phyloP scores from a whole-genome alignment of 2,888 invertebrate genomes.

The Rhimphoctona megacephalus region DNA sequence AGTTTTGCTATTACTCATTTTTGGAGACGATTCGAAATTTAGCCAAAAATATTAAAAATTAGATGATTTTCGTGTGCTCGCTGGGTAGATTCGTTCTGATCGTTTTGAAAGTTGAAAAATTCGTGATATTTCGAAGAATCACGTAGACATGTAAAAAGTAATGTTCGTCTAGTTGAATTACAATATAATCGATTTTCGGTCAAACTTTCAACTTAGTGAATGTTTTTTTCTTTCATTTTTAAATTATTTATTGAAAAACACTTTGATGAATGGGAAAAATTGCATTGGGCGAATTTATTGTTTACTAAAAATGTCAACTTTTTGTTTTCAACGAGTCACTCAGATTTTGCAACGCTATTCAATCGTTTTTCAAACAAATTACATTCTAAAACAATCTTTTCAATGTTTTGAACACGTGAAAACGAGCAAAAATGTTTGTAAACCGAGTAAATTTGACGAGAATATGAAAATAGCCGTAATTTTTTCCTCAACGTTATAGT shows the following conservation, averaged over 20 bases:
- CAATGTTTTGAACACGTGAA: not conserved
- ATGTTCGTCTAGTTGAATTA: not conserved
- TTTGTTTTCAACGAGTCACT: not conserved
- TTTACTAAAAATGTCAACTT: not conserved
- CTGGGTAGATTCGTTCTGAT: not conserved
- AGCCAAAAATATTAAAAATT: not conserved
- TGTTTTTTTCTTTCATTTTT: not conserved
- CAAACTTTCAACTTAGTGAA: not conserved
- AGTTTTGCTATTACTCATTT: not conserved
- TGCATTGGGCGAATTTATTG: not conserved
- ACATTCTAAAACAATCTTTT: not conserved
- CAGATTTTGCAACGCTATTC: not conserved
- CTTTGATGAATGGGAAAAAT: not conserved
- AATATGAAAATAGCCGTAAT: conserved; percentile 22
- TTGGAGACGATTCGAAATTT: not conserved
- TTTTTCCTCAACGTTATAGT: conserved; percentile 45
- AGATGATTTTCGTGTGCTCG: not conserved
- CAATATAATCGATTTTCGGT: not conserved
- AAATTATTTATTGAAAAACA: not conserved
- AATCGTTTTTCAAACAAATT: not conserved
- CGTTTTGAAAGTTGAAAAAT: not conserved
- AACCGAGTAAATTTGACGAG: not conserved
- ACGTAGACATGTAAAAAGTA: too few species aligned
- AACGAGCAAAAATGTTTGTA: not conserved
- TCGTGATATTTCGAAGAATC: not conserved